phyloP scores from a whole-genome alignment of 2,113 vertebrate species.

The Campylomormyrus tamandua region DNA sequence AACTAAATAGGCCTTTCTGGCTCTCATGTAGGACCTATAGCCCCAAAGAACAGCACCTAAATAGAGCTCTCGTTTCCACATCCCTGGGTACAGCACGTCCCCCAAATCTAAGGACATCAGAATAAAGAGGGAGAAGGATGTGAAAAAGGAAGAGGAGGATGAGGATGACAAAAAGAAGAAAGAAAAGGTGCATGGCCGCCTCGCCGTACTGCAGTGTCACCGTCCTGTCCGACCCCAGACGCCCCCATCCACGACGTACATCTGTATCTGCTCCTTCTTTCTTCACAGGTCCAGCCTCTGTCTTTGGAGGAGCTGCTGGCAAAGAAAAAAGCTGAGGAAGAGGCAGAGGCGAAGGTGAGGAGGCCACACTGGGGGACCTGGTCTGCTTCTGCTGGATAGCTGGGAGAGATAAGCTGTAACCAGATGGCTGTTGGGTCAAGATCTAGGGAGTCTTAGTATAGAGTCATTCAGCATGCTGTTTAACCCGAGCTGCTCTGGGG shows the following conservation, averaged over 20 bases:
- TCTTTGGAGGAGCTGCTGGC: slow-evolving; percentile 93
- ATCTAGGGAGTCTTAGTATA: neutral
- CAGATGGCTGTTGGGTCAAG: neutral
- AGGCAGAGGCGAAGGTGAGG: slow-evolving; percentile 87
- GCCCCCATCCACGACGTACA: neutral
- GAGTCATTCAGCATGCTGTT: neutral
- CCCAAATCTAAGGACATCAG: slow-evolving; percentile 78
- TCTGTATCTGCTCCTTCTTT: neutral
- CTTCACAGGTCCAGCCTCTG: slow-evolving; percentile 73
- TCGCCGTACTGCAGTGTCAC: neutral
- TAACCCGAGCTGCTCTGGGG: neutral
- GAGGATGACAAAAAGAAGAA: slow-evolving; percentile 75
- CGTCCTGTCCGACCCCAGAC: neutral
- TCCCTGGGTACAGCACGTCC: slow-evolving; percentile 59
- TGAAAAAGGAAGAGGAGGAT: slow-evolving; percentile 80
- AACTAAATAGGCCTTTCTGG: neutral
- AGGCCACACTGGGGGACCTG: neutral
- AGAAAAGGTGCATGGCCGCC: slow-evolving; percentile 66
- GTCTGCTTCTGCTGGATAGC: neutral
- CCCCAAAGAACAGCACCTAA: neutral
- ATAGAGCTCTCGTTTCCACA: neutral
- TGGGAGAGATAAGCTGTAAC: neutral
- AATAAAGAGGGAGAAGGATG: slow-evolving; percentile 75
- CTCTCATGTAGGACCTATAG: neutral
- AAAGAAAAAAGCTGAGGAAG: slow-evolving; percentile 93